Conservation (phyloP, 2,888 invertebrate species). For the Cyaniris semiargus region DNA sequence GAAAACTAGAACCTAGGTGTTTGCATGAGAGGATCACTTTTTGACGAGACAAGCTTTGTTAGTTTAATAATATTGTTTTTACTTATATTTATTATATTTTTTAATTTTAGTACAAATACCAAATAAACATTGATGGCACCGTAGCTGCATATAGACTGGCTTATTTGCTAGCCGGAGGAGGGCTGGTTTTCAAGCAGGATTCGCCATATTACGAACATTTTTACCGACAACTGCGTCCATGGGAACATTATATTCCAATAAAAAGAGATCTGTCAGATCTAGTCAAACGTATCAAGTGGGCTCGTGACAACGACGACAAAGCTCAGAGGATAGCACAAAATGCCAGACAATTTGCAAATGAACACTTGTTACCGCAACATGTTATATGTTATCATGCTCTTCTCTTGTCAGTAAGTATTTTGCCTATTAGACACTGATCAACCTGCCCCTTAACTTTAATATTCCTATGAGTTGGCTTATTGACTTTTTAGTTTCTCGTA, state of each 20-base stretch:
- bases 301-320: conserved; percentile 84
- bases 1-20: too few relatives aligned
- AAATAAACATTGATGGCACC: conserved; percentile 96
- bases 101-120: conserved; percentile 92
- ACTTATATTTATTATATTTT: neutral
- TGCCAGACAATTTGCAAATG: conserved; percentile 86
- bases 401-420: conserved; percentile 66
- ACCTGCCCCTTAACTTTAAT: conserved; percentile 56
- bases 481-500: neutral
- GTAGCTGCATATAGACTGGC: conserved; percentile 98
- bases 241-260: conserved; percentile 91
- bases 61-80: too few relatives aligned
- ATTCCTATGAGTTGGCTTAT: conserved; percentile 42
- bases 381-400: conserved; percentile 93
- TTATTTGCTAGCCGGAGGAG: conserved; percentile 93
- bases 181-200: conserved; percentile 93
- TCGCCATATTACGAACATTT: conserved; percentile 98
- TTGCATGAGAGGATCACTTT: too few relatives aligned
- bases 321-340: conserved; percentile 83
- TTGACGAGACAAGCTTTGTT: too few relatives aligned
- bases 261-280: conserved; percentile 90
- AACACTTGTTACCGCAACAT: conserved; percentile 90
- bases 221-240: conserved; percentile 87
- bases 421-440: conserved; percentile 60
- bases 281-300: conserved; percentile 88